Conservation (phyloP, 2,113 vertebrate genomes). For the Nicator chloris region DNA sequence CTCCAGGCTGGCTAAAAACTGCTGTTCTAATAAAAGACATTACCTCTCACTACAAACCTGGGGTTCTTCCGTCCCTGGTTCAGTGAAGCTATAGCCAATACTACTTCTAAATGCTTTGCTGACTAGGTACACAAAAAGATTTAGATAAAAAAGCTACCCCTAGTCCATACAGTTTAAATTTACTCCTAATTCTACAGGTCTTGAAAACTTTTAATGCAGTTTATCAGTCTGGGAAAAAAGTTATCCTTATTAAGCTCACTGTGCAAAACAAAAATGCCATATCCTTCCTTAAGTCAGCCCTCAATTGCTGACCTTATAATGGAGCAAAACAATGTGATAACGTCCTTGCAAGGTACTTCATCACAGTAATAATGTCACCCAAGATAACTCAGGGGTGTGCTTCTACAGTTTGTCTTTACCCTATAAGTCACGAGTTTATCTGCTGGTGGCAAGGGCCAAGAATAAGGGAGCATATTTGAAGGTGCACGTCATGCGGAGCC, state of each 20-base stretch:
- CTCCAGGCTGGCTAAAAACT: neutral
- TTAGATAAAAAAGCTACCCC: neutral
- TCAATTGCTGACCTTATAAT: neutral
- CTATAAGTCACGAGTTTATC: neutral
- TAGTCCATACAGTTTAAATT: neutral
- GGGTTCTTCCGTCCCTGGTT: neutral
- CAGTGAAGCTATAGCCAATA: neutral
- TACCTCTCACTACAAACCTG: neutral
- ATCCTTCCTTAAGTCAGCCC: neutral
- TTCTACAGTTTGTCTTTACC: constrained; percentile 5
- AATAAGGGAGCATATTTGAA: neutral
- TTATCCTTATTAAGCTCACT: neutral
- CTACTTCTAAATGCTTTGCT: neutral
- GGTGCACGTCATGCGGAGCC: neutral
- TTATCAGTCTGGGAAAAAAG: neutral
- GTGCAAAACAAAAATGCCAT: neutral
- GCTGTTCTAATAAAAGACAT: neutral
- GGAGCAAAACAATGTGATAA: neutral
- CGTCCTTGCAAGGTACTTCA: neutral
- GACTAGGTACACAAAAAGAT: neutral
- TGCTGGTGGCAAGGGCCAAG: neutral
- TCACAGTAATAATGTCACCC: neutral
- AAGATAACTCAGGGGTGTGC: neutral
- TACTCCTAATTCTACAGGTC: neutral
- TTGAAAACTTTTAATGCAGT: neutral